Base-by-base conservation (phyloP, 1,140 invertebrate genomes). In the Drosophila subobscura region DNA sequence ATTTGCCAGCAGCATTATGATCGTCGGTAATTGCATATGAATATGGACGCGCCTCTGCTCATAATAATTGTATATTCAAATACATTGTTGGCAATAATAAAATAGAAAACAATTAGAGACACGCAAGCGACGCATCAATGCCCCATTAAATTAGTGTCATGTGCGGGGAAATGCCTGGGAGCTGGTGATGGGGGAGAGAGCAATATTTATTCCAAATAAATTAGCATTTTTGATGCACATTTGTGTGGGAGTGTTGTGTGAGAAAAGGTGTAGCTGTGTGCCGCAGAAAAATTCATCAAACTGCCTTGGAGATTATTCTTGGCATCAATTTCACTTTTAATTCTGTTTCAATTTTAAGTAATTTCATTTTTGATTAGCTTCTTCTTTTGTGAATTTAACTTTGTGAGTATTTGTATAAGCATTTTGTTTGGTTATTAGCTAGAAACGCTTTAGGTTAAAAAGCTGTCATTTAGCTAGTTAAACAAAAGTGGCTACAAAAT, bases 61-160 rank as follows among this genome's bases (percentile, higher is more conserved):
- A 47, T 20, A 73, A 58, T 64, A 49, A 42, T 49, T 64, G 53
- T 40, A 55, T 64, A 44, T 77, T 20, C 40, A 50, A 52, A 76
- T 72, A 65, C 40, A 63, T 78, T 59, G 60, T 44, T 63, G 64
- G 33, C 44, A 50, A 52, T 86, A 88, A 78, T 88, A 78, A 88
- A 86, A 65, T 78, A 88, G 68, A 81, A 88, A 78, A 68, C 74
- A 83, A 83, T 83, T 88, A 83, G 74, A 56, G 56, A 71, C 81
- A 86, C 81, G 83, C 81, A 75, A 86, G 45, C 42, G 44, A 83
- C 79, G 83, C 83, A 68, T 86, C 83, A 78, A 88, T 88, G 83
- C 78, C 59, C 45, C 59, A 60, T 27, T 53, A 80, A 86, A 88
- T 88, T 86, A 54, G 71, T 41, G 41, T 66, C 61, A 76, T 52